Evolutionary conservation across 2,797 vertebrate genomes (phyloP).

Genomic region (Rhyacichthys aspro): DNA sequence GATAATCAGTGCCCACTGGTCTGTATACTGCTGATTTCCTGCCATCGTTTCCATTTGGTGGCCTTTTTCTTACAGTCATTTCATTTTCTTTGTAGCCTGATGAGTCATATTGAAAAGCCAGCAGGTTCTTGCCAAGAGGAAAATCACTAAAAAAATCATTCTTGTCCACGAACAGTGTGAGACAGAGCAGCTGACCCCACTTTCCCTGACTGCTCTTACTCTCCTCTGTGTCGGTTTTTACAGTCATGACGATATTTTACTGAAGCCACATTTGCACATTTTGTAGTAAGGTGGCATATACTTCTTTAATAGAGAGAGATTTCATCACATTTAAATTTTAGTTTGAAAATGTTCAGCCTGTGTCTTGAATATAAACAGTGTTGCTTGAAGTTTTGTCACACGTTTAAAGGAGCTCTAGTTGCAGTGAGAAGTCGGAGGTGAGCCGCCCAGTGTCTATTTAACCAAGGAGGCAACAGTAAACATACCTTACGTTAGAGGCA

Average conservation of each 20-base stretch:
- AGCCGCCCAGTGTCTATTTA: constrained; percentile 22
- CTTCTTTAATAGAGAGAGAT: no score
- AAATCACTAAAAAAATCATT: constrained; percentile 40
- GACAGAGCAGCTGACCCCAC: constrained; percentile 51
- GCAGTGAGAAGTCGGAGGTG: constrained; percentile 3
- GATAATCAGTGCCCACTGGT: constrained; percentile 18
- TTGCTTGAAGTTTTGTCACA: background rate
- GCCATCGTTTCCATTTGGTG: constrained; percentile 29
- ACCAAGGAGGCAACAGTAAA: constrained; percentile 50
- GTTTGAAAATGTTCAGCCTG: no score
- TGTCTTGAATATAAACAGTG: background rate
- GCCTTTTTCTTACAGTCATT: constrained; percentile 27
- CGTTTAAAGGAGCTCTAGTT: constrained; percentile 6
- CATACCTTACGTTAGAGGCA: constrained; percentile 27
- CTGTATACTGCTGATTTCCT: constrained; percentile 18
- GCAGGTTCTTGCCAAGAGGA: constrained; percentile 43
- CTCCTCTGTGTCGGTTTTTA: background rate
- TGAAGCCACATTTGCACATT: background rate
- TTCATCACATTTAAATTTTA: no score
- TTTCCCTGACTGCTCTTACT: constrained; percentile 18
- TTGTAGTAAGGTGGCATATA: no score
- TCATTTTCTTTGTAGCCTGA: constrained; percentile 40
- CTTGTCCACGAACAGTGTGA: constrained; percentile 45
- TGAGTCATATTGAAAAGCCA: constrained; percentile 50
- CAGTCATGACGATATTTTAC: background rate